Percentiles rank a stretch among this genome's conserved stretches.
These are phyloP conservation scores for Scarus forsteni DNA, from an alignment of 2,797 vertebrate genomes.

Conservation along the genomic window DNA sequence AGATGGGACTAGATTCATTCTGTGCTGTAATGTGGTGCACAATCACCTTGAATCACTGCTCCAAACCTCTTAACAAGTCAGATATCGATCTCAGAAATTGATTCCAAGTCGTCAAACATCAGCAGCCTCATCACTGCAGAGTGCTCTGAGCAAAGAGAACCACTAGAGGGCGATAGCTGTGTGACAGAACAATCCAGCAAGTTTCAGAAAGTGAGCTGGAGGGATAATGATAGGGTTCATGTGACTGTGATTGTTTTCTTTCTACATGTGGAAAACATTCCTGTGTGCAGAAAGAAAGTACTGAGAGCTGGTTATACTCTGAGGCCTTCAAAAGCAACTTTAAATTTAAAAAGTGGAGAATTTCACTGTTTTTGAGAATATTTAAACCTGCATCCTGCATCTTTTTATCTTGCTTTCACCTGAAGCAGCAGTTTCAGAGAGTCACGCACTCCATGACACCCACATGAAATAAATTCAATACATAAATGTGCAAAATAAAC, in stretches of 20 bases:
- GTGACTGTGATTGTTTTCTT: neutral
- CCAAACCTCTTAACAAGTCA: neutral
- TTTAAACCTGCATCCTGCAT: no score
- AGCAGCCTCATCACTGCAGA: constrained; percentile 5
- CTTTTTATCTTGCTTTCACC: no score
- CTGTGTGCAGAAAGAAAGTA: neutral
- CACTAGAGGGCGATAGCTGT: constrained; percentile 74
- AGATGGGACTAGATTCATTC: neutral
- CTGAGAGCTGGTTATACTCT: constrained; percentile 3
- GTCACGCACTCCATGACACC: no score
- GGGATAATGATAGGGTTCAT: constrained; percentile 28
- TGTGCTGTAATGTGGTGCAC: neutral
- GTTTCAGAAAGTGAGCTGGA: neutral
- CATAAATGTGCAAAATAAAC: no score
- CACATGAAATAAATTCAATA: no score
- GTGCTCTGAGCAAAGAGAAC: constrained; percentile 37
- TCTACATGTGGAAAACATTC: neutral
- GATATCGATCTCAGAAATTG: neutral
- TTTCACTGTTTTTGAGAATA: no score
- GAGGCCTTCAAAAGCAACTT: neutral
- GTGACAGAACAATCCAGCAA: constrained; percentile 38
- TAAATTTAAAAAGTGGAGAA: no score
- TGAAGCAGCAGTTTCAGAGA: no score
- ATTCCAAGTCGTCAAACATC: constrained; percentile 24
- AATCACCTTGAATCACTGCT: neutral